Evolutionary conservation across 2,113 vertebrate genomes (phyloP).

Genomic region (Carollia perspicillata): DNA sequence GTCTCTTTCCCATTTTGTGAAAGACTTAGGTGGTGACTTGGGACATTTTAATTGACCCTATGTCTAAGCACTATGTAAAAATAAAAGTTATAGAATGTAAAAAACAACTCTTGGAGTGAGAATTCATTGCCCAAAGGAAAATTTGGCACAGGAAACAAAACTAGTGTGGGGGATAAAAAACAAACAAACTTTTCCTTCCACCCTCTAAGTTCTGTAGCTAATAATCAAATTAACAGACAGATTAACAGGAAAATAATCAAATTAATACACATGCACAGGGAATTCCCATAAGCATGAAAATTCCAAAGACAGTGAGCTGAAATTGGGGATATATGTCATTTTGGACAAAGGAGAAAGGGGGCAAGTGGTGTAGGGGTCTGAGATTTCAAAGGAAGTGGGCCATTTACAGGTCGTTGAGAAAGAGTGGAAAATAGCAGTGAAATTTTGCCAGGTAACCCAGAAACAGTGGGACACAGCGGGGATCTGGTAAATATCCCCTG

Average conservation of each 20-base stretch:
- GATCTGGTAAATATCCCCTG: background rate
- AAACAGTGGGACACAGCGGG: background rate
- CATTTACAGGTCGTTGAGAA: background rate
- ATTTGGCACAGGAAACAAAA: background rate
- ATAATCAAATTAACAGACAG: background rate
- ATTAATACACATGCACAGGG: background rate
- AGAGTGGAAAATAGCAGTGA: background rate
- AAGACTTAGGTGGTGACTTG: background rate
- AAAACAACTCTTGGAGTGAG: background rate
- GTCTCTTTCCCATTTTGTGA: background rate
- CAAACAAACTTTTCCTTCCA: background rate
- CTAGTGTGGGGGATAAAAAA: background rate
- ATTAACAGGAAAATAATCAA: background rate
- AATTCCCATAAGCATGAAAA: background rate
- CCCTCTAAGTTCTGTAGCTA: background rate
- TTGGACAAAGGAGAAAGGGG: background rate
- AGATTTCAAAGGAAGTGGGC: background rate
- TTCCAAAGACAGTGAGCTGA: background rate
- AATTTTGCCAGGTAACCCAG: background rate
- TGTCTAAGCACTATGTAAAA: background rate
- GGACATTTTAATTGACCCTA: background rate
- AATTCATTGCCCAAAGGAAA: background rate
- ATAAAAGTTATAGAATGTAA: background rate
- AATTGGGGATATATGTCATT: background rate
- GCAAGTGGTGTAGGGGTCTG: background rate